Evolutionary conservation across 1,140 invertebrate genomes (phyloP).

Genomic region (Caenorhabditis remanei): DNA sequence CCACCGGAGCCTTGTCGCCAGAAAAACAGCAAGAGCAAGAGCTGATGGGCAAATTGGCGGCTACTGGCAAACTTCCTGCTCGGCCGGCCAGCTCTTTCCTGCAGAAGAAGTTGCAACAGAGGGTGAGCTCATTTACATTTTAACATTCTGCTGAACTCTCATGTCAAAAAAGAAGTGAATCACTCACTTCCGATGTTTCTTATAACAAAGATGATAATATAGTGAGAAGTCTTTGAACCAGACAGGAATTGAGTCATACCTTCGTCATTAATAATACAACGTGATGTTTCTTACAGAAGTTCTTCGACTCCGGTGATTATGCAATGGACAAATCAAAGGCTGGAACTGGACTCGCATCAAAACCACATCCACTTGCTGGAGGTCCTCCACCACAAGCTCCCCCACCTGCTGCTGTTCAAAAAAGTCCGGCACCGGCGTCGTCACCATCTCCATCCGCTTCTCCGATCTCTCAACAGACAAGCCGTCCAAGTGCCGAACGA

Average conservation of each 20-base stretch:
- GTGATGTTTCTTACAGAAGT: slow-evolving; percentile 71
- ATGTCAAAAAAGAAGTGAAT: background rate
- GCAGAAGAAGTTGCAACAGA: slow-evolving; percentile 77
- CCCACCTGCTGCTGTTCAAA: background rate
- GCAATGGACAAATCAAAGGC: slow-evolving; percentile 76
- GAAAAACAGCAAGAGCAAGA: slow-evolving; percentile 70
- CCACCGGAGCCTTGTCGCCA: slow-evolving; percentile 39
- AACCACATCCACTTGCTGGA: slow-evolving; percentile 53
- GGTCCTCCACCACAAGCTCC: slow-evolving; percentile 29
- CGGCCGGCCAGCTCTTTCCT: slow-evolving; percentile 74
- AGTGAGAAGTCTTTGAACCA: background rate
- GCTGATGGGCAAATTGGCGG: slow-evolving; percentile 76
- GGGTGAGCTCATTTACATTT: slow-evolving; percentile 68
- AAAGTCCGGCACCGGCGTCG: slow-evolving; percentile 6
- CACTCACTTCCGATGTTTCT: background rate
- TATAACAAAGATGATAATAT: background rate
- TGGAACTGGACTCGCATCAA: slow-evolving; percentile 30
- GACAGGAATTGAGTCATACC: slow-evolving; percentile 37
- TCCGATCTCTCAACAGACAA: slow-evolving; percentile 22
- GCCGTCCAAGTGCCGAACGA: slow-evolving; percentile 14
- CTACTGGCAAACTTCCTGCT: slow-evolving; percentile 73
- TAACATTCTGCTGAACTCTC: background rate
- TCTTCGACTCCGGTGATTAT: slow-evolving; percentile 78
- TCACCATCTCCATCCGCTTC: slow-evolving; percentile 38
- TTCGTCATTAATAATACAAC: slow-evolving; percentile 23